Conservation (phyloP, 2,888 invertebrate genomes). For the Troglohyphantes excavatus region DNA sequence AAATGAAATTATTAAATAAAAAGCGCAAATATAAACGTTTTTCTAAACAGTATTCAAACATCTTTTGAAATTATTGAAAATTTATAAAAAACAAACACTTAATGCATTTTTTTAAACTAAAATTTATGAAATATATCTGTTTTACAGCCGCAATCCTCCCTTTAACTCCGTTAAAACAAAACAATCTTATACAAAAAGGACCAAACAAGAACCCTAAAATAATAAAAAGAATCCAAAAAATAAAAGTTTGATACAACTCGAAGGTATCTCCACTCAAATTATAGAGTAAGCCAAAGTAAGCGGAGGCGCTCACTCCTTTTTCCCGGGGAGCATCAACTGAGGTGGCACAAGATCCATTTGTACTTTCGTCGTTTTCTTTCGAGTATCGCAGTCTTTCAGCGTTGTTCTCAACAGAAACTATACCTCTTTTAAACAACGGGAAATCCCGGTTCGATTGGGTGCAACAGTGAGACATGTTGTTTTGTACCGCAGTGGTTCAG, state of each 20-base stretch:
- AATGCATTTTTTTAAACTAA: too few species aligned
- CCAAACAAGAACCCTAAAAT: too few species aligned
- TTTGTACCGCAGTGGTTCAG: too few species aligned
- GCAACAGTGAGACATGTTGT: background rate
- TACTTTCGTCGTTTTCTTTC: background rate
- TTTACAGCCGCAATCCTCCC: too few species aligned
- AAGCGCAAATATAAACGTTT: too few species aligned
- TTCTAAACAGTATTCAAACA: too few species aligned
- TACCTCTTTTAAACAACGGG: background rate
- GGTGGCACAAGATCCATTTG: constrained; percentile 4
- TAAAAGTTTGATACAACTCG: background rate
- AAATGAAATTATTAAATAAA: too few species aligned
- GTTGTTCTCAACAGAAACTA: background rate
- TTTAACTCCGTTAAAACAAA: too few species aligned
- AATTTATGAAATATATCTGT: too few species aligned
- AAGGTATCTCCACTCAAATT: background rate
- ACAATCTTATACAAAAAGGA: too few species aligned
- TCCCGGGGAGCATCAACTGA: background rate
- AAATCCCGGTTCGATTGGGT: background rate
- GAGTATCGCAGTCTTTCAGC: background rate
- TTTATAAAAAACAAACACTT: too few species aligned
- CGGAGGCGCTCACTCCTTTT: background rate
- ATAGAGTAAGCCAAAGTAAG: background rate
- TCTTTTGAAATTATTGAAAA: too few species aligned
- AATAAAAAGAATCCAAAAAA: background rate